Conservation (phyloP, 2,113 vertebrate species). For the Aythya baeri region DNA sequence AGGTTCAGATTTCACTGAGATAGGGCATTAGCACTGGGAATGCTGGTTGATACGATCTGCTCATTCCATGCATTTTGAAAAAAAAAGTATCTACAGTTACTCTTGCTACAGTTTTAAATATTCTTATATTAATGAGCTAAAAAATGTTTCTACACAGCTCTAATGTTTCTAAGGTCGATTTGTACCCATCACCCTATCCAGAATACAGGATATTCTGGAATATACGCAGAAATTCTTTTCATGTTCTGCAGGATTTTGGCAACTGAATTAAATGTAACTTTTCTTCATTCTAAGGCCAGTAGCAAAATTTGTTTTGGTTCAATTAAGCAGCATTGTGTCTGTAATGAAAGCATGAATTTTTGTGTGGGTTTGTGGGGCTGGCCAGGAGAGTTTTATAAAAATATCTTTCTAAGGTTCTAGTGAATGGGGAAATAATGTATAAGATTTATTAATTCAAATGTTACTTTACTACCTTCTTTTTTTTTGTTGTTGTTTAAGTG, state of each 20-base stretch:
- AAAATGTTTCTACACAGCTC: not conserved
- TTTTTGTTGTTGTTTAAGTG: not conserved
- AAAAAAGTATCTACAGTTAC: not conserved
- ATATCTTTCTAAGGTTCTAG: not conserved
- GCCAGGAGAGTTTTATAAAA: not conserved
- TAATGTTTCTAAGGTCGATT: not conserved
- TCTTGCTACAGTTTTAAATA: not conserved
- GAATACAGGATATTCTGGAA: not conserved
- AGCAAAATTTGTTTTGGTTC: not conserved
- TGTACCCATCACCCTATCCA: not conserved
- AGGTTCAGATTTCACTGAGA: not conserved
- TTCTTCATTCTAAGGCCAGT: not conserved
- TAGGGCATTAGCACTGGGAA: accelerated
- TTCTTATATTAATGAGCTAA: not conserved
- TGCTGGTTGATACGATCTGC: not conserved
- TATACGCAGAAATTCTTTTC: not conserved
- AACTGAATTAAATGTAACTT: not conserved
- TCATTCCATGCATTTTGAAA: not conserved
- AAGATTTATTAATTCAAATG: not conserved
- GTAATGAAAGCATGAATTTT: not conserved
- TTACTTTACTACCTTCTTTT: not conserved
- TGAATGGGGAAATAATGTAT: not conserved
- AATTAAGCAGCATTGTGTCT: not conserved
- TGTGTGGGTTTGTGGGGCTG: not conserved
- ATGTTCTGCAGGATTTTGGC: not conserved